phyloP scores from a whole-genome alignment of 2,888 invertebrate genomes.

The Dromius quadrimaculatus region DNA sequence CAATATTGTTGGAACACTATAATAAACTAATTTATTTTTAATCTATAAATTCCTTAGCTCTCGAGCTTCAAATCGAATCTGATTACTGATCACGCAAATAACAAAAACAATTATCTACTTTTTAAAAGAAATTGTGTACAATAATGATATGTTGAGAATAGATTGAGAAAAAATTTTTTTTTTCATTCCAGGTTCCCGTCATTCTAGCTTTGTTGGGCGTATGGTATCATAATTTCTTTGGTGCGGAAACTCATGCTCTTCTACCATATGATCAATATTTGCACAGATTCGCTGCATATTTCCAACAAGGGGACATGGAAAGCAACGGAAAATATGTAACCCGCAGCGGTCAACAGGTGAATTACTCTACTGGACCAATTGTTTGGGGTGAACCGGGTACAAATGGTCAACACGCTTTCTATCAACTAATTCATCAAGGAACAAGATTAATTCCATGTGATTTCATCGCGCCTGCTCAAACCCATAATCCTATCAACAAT shows the following conservation, averaged over 20 bases:
- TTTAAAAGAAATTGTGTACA: too few species aligned
- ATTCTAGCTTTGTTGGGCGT: constrained; percentile 91
- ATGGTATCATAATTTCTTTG: constrained; percentile 96
- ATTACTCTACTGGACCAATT: constrained; percentile 81
- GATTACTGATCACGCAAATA: too few species aligned
- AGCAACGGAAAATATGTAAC: constrained; percentile 97
- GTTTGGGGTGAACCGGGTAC: constrained; percentile 99
- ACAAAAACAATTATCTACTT: too few species aligned
- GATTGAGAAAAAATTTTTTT: too few species aligned
- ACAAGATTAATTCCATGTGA: constrained; percentile 92
- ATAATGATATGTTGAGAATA: too few species aligned
- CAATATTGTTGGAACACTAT: too few species aligned
- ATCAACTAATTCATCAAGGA: constrained; percentile 97
- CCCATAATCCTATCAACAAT: constrained; percentile 84
- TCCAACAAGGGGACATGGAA: constrained; percentile 99
- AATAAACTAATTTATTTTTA: too few species aligned
- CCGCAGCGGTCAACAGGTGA: constrained; percentile 72
- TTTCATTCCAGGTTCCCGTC: constrained; percentile 84
- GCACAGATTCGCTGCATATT: constrained; percentile 98
- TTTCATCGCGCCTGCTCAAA: constrained; percentile 93
- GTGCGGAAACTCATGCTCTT: constrained; percentile 95
- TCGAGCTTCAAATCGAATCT: too few species aligned
- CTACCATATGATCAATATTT: constrained; percentile 99
- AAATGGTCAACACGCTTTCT: constrained; percentile 99
- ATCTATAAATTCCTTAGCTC: too few species aligned